Evolutionary conservation across 2,888 invertebrate genomes (phyloP), one percentile per base, ranked within the genome.

Genomic region (Melieria crassipennis): DNA sequence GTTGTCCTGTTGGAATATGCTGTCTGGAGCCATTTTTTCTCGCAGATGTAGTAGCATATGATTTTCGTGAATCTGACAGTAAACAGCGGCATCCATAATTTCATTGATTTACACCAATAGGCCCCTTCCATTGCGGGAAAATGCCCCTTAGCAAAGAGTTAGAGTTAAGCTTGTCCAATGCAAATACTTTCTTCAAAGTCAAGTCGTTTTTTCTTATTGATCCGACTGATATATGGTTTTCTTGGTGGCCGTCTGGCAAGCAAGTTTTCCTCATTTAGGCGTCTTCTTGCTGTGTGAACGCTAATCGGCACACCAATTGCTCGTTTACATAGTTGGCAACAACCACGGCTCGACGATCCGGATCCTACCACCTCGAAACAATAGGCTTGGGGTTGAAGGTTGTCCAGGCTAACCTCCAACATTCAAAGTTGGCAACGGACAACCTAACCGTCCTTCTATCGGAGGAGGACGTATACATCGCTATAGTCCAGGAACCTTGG

Each of bases 1-100:
- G 52, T 52, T 52, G 52, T 52, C 52, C 52, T 52, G 52, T 9
- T 52, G 52, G 52, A 52, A 52, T 52, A 52, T 52, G 52, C 52
- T 52, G 6, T 13, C 52, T 13, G 52, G 52, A 52, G 52, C 52
- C 52, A 52, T 52, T 52, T 52, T 52, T 52, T 50, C 50, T 10
- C 50, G 3, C 7, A 50, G 50, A 50, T 50, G 50, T 50, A 11
- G 50, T 11, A 50, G 11, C 50, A 50, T 50, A 50, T 50, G 7
- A 50, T 50, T 11, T 11, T 50, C 50, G 11, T 10, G 50, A 48
- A 7, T 48, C 50, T 48, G 7, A 11, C 11, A 48, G 50, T 48
- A 48, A 48, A 11, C 50, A 11, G 7, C 11, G 50, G 7, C 7
- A 11, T 48, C 11, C 11, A 48, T 48, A 48, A 48, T 48, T 48